Conservation (phyloP, 1,140 invertebrate genomes). For the Panagrolaimus sp. region DNA sequence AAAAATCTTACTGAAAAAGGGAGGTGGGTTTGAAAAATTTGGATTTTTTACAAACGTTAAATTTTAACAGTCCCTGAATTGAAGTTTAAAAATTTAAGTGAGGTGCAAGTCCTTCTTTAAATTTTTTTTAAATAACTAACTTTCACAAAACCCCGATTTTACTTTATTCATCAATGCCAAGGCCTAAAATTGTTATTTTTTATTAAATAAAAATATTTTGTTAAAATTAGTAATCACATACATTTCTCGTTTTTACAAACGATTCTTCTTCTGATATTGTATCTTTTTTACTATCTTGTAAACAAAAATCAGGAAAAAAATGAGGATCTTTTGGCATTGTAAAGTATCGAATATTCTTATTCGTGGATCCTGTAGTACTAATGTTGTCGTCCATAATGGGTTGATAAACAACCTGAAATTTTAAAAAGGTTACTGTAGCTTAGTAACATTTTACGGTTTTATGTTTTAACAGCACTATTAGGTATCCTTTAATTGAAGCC, state of each 20-base stretch:
- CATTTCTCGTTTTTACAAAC: not conserved
- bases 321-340: not conserved
- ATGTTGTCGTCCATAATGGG: slow-evolving; percentile 15
- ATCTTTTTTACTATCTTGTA: not conserved
- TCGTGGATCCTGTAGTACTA: slow-evolving; percentile 14
- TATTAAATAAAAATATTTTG: too few relatives aligned
- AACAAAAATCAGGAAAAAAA: not conserved
- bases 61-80: too few relatives aligned
- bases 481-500: too few relatives aligned
- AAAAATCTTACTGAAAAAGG: too few relatives aligned
- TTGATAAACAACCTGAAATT: slow-evolving; percentile 23
- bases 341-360: slow-evolving; percentile 17
- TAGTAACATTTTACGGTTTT: too few relatives aligned
- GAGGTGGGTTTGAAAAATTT: too few relatives aligned
- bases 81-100: too few relatives aligned
- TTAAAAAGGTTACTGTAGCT: too few relatives aligned
- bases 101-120: too few relatives aligned
- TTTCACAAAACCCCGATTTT: not conserved
- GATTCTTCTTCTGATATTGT: not conserved
- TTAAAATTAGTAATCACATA: not conserved
- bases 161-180: not conserved
- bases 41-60: too few relatives aligned
- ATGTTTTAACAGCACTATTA: too few relatives aligned
- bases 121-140: not conserved
- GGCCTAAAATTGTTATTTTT: not conserved